These are phyloP conservation scores for Odontomachus brunneus DNA, from an alignment of 1,140 invertebrate genomes.

Conservation along the genomic window DNA sequence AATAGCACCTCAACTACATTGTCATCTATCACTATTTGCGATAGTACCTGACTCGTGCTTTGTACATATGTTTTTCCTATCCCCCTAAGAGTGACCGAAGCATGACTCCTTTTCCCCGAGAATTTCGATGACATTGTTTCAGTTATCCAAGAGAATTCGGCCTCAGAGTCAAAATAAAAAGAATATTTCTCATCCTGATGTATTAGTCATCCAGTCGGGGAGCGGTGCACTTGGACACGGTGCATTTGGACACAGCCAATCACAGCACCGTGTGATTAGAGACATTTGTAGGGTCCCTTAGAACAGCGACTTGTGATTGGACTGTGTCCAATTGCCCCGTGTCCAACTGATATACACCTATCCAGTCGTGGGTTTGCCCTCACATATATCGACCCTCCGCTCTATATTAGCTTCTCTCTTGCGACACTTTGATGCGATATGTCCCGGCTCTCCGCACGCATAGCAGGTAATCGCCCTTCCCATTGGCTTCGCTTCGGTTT, in stretches of 20 bases:
- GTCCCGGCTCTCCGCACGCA: conserved; percentile 18
- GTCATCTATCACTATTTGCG: conserved; percentile 10
- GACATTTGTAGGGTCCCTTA: too few relatives aligned
- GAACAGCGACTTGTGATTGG: too few relatives aligned
- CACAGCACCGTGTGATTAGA: too few relatives aligned
- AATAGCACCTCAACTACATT: conserved; percentile 14
- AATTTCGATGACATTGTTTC: conserved; percentile 43
- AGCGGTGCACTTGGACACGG: too few relatives aligned
- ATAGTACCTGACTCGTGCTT: conserved; percentile 40
- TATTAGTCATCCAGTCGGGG: neutral
- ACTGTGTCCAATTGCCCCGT: too few relatives aligned
- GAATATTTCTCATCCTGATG: conserved; percentile 52
- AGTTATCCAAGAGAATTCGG: conserved; percentile 60
- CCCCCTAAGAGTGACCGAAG: conserved; percentile 30
- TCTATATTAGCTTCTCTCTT: neutral
- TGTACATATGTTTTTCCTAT: conserved; percentile 14
- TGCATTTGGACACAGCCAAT: too few relatives aligned
- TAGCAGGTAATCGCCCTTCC: conserved; percentile 2
- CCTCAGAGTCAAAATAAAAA: conserved; percentile 61
- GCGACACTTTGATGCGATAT: conserved; percentile 22
- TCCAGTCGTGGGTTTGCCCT: too few relatives aligned
- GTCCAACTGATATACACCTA: too few relatives aligned
- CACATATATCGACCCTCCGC: neutral
- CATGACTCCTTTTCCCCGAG: conserved; percentile 28
- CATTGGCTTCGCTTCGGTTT: neutral